A percentile compares a stretch with the other conserved stretches of the same genome.
Evolutionary conservation across 2,797 vertebrate species (phyloP).

Genomic region (Limnodromus scolopaceus): DNA sequence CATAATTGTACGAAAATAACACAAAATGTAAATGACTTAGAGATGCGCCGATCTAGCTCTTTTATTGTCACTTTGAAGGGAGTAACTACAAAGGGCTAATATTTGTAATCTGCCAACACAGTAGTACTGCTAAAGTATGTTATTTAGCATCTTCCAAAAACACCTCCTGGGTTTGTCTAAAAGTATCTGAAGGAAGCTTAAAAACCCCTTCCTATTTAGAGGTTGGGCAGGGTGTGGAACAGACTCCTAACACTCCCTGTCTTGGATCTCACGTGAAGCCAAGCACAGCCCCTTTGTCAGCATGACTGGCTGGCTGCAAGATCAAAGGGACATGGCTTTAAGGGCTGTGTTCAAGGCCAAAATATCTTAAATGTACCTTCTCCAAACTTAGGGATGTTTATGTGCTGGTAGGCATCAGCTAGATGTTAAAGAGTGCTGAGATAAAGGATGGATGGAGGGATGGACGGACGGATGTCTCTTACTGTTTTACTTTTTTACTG

Average conservation of each 20-base stretch:
- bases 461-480: not conserved
- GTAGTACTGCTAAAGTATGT: not conserved
- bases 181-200: not conserved
- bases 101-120: constrained; percentile 26
- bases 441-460: not conserved
- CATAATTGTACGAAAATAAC: constrained; percentile 38
- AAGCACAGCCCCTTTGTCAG: not conserved
- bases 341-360: not conserved
- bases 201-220: not conserved
- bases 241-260: not conserved
- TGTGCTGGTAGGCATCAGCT: not conserved
- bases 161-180: not conserved
- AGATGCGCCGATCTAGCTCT: not conserved
- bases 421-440: not conserved
- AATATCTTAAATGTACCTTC: not conserved
- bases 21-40: constrained; percentile 45
- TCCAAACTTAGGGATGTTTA: not conserved
- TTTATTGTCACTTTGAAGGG: constrained; percentile 22
- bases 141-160: constrained; percentile 39
- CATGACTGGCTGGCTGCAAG: not conserved
- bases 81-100: constrained; percentile 31
- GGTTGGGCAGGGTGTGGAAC: not conserved
- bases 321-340: not conserved
- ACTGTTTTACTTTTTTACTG: not conserved
- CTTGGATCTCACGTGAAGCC: not conserved